phyloP scores from a whole-genome alignment of 2,888 invertebrate species.

The Anarsia innoxiella region DNA sequence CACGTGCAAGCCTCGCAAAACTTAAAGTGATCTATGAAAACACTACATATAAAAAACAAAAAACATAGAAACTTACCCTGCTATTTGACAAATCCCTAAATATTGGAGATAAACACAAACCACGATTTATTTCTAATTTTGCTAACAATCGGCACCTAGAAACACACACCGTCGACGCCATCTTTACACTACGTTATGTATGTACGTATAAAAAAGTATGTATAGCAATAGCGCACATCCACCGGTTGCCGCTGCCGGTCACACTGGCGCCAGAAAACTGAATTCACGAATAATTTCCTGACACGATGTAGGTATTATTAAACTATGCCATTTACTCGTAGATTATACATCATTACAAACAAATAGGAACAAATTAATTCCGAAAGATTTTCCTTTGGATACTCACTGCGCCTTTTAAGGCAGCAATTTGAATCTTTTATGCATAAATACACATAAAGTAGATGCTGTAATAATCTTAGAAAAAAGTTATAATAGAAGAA shows the following conservation, averaged over 20 bases:
- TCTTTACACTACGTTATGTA: conserved; percentile 68
- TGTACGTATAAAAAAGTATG: conserved; percentile 14
- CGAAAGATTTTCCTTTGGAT: no score
- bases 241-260: conserved; percentile 14
- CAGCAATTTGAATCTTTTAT: no score
- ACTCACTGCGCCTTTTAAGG: no score
- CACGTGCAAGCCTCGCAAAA: conserved; percentile 46
- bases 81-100: conserved; percentile 68
- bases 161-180: conserved; percentile 78
- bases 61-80: conserved; percentile 52
- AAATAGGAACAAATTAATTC: no score
- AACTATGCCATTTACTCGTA: no score
- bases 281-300: not conserved
- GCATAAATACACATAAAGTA: no score
- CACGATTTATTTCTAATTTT: conserved; percentile 77
- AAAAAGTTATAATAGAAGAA: no score
- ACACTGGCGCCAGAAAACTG: conserved; percentile 10
- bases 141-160: conserved; percentile 76
- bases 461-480: no score
- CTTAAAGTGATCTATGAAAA: conserved; percentile 47
- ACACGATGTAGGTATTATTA: not conserved
- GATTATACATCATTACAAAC: no score
- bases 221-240: conserved; percentile 10
- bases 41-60: conserved; percentile 26
- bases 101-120: conserved; percentile 70